These are phyloP conservation scores for Periparus ater DNA, from an alignment of 2,797 vertebrate species.

Conservation along the genomic window DNA sequence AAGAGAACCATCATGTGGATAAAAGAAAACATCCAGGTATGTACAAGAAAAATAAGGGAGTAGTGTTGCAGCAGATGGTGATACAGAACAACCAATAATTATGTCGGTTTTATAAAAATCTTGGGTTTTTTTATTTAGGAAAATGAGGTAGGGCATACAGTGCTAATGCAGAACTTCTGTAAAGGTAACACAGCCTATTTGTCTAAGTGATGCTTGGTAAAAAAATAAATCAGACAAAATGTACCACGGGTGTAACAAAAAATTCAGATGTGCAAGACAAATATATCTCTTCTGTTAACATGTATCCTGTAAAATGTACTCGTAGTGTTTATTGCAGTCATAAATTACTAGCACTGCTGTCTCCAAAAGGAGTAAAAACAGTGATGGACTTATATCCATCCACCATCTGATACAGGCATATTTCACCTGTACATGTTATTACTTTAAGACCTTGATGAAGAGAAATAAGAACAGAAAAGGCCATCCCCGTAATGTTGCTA, in stretches of 20 bases:
- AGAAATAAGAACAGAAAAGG: not conserved
- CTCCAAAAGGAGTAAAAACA: not conserved
- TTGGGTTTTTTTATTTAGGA: not conserved
- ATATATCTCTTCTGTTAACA: not conserved
- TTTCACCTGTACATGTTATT: not conserved
- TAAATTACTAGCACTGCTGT: not conserved
- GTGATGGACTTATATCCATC: not conserved
- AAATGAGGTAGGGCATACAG: not conserved
- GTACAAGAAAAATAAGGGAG: not conserved
- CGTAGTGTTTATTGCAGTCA: not conserved
- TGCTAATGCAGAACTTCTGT: not conserved
- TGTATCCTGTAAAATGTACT: not conserved
- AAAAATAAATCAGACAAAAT: not conserved
- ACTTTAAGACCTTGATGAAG: not conserved
- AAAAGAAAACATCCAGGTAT: not conserved
- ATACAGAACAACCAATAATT: not conserved
- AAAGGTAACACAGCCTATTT: not conserved
- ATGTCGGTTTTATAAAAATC: not conserved
- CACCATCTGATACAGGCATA: not conserved
- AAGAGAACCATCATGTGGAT: not conserved
- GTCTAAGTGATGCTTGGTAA: not conserved
- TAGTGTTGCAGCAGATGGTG: not conserved
- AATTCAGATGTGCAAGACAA: not conserved
- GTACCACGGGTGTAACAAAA: not conserved
- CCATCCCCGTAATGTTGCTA: not conserved